These are phyloP conservation scores for Aphelinus certus DNA, from an alignment of 1,140 invertebrate species.

Conservation along the genomic window DNA sequence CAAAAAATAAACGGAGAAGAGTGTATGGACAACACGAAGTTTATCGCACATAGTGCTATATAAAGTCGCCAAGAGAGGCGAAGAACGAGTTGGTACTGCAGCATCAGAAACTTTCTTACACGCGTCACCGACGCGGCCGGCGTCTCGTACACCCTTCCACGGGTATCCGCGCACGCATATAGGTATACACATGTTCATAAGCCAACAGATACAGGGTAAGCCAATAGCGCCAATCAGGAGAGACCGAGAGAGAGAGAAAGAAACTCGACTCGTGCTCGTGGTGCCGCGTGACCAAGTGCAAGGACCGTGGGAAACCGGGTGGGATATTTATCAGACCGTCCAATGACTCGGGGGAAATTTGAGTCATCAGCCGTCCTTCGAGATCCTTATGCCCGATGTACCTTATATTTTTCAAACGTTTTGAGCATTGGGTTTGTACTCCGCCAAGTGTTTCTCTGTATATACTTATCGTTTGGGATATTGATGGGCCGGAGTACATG, in stretches of 20 bases:
- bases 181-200: background rate
- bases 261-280: constrained; percentile 10
- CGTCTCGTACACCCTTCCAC: no score
- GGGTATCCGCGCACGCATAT: background rate
- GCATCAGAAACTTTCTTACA: background rate
- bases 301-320: constrained; percentile 31
- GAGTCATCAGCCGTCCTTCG: constrained; percentile 36
- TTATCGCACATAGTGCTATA: background rate
- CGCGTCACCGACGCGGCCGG: background rate
- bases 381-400: constrained; percentile 13
- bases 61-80: constrained; percentile 1
- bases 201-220: no score
- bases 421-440: no score
- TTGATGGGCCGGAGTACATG: no score
- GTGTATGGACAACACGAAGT: no score
- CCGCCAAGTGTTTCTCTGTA: no score
- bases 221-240: background rate
- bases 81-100: background rate
- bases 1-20: no score
- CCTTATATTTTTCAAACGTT: no score
- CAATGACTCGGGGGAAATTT: constrained; percentile 36
- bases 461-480: no score
- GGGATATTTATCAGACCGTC: constrained; percentile 27
- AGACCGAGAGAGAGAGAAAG: background rate
- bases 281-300: constrained; percentile 12